Percentiles rank a stretch among this genome's conserved stretches.
Conservation (phyloP, 2,113 vertebrate genomes). For the Onychostruthus taczanowskii region DNA sequence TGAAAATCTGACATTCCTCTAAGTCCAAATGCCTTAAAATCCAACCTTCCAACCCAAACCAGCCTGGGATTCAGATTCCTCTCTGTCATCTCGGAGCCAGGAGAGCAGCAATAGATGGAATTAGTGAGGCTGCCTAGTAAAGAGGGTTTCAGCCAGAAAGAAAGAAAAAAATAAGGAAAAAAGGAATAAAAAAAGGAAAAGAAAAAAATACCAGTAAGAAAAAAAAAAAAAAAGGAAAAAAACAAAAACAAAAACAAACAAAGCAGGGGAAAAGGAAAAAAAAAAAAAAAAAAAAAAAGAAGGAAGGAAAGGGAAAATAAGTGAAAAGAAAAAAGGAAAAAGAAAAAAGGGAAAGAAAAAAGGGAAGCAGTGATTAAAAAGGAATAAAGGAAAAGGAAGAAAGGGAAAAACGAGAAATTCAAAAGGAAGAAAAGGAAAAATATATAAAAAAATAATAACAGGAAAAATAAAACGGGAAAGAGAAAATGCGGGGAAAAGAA, state of each 20-base stretch:
- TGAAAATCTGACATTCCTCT: not conserved
- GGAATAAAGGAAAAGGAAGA: no score
- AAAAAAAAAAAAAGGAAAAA: no score
- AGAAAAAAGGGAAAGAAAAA: no score
- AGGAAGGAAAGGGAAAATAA: not conserved
- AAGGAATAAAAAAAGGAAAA: no score
- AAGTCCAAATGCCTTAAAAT: not conserved
- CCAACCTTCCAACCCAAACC: not conserved
- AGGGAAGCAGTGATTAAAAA: no score
- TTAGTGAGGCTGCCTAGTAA: not conserved
- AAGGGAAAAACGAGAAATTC: not conserved
- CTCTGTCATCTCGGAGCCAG: not conserved
- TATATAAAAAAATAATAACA: no score
- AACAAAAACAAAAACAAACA: no score
- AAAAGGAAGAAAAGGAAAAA: no score
- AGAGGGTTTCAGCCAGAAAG: not conserved
- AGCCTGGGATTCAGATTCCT: not conserved
- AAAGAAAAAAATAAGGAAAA: not conserved
- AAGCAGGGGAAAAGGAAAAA: no score
- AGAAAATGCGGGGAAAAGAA: not conserved
- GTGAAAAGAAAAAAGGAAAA: not conserved
- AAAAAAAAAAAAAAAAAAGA: fast-evolving
- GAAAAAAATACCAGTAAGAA: not conserved
- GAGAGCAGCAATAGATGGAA: not conserved
- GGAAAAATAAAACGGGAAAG: not conserved